Evolutionary conservation across 1,140 invertebrate genomes (phyloP).

Genomic region (Daktulosphaira vitifoliae): DNA sequence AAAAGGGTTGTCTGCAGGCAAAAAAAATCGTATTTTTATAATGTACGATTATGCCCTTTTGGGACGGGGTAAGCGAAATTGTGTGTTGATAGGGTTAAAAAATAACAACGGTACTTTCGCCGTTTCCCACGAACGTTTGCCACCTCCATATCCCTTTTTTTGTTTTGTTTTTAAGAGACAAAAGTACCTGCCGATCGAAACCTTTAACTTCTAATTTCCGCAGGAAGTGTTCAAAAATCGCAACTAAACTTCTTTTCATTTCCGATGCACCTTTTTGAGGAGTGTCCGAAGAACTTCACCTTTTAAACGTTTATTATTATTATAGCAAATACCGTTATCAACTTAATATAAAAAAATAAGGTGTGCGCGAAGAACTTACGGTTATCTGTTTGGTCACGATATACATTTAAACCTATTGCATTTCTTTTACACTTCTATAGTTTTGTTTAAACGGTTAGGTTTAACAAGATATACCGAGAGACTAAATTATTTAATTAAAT

Average conservation of each 20-base stretch:
- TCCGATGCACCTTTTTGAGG: neutral
- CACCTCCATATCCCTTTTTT: neutral
- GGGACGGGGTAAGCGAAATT: constrained; percentile 13
- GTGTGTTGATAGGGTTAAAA: constrained; percentile 14
- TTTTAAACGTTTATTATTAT: no score
- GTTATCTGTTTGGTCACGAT: no score
- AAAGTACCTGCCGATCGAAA: no score
- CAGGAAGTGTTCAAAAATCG: constrained; percentile 8
- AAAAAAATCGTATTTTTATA: constrained; percentile 6
- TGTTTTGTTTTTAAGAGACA: neutral
- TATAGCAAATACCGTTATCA: no score
- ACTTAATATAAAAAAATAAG: no score
- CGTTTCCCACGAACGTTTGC: constrained; percentile 13
- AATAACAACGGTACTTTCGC: constrained; percentile 26
- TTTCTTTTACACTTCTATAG: no score
- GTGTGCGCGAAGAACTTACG: no score
- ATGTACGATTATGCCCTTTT: neutral
- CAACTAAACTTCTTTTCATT: neutral
- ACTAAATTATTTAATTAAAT: no score
- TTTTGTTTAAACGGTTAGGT: no score
- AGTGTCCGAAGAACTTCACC: neutral
- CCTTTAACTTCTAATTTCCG: neutral
- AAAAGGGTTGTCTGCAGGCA: constrained; percentile 23
- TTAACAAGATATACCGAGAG: no score
- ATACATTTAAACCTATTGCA: no score